Evolutionary conservation across 2,888 invertebrate genomes (phyloP).

Genomic region (Netelia virgata): DNA sequence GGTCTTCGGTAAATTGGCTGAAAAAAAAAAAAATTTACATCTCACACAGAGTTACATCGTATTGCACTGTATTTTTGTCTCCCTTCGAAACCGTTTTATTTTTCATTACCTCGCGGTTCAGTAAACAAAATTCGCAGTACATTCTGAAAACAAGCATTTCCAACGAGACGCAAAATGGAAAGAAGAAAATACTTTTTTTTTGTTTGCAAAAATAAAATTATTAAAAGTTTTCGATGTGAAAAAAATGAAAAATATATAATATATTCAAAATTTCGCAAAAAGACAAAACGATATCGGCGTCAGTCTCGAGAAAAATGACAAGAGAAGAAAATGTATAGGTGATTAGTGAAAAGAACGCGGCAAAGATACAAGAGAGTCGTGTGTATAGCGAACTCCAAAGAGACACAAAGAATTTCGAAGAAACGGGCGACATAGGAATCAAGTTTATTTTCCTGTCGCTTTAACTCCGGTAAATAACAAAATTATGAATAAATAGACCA

Average conservation of each 20-base stretch:
- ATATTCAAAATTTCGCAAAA: background rate
- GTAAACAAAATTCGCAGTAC: too few species aligned
- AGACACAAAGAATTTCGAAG: background rate
- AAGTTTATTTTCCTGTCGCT: slow-evolving; percentile 78
- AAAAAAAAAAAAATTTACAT: slow-evolving; percentile 75
- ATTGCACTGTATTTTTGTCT: background rate
- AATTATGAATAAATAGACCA: background rate
- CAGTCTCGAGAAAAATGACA: background rate
- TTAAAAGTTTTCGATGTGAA: background rate
- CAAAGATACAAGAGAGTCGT: background rate
- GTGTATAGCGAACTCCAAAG: background rate
- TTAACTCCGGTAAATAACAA: slow-evolving; percentile 44
- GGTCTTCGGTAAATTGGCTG: slow-evolving; percentile 92
- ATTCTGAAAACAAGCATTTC: too few species aligned
- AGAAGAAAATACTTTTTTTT: background rate
- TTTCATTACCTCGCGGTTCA: too few species aligned
- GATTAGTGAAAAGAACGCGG: background rate
- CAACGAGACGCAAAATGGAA: too few species aligned
- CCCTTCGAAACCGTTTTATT: too few species aligned
- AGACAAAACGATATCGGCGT: background rate
- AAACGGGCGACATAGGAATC: background rate
- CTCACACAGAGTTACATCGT: background rate
- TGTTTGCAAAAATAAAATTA: background rate
- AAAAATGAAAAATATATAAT: too few species aligned
- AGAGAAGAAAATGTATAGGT: background rate